Base-by-base conservation (phyloP, 2,888 invertebrate species). In the Synanthedon tipuliformis region DNA sequence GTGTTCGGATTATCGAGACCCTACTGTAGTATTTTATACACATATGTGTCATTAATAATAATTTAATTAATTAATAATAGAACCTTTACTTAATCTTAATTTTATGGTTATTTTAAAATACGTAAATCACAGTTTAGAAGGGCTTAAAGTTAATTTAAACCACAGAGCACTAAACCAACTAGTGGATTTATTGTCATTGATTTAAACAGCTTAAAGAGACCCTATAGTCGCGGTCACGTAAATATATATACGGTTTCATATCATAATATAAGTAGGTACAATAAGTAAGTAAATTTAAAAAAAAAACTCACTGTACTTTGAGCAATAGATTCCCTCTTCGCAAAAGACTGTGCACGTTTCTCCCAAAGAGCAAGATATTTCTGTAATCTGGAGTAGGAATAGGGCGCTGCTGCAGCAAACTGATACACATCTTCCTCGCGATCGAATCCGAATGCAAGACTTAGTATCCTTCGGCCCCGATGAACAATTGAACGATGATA, bases 391-490 rank as follows among this genome's bases (percentile, higher is more conserved):
- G 96, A 94, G 78, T 98, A 99, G n/a, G 97, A 96, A 75, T 99
- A 99, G 0, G 99, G 99, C 57, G 94, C 95, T 27, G 94, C 94
- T 65, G 98, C 91, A 1, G 97, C 92, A 81, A 99, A 99, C 74
- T 98, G 98, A 73, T 97, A 98, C 1, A 96, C 91, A 68, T 98
- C 98, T 63, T 97, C 96, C 73, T 98, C 97, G 53, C 92, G 92
- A 78, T 98, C 98, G 73, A 99, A 99, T 23, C 94, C 93, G 75
- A 98, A 98, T 0, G 96, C 94, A 73, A 99, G 94, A 68, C 96
- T 97, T 56, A 99, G 89, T 40, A 99, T 93, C 77, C 97, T 96
- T 63, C 98, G 94, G 55, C 95, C 94, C 61, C 94, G 92, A 78
- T 99, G 98, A 56, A 92, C 90, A 10, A 93, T 88, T 1, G 98